Base-by-base conservation (phyloP, 2,113 vertebrate species). In the Nettapus auritus region DNA sequence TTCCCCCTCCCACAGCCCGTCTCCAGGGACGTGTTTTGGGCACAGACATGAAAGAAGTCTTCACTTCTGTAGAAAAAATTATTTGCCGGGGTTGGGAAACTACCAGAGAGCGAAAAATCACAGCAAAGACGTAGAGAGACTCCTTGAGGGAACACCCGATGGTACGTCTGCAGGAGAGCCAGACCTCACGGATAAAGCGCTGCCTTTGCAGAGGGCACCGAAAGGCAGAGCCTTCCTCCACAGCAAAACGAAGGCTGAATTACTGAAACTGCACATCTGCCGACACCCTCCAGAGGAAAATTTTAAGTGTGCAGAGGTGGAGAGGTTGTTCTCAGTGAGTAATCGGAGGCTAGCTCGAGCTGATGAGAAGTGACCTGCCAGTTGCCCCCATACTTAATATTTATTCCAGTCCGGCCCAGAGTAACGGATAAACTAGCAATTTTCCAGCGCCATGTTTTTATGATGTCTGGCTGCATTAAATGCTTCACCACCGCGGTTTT, bases 141-240 rank as follows among this genome's bases (percentile, higher is more conserved):
- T 55, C n/a, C 55, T 4, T 29, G 23, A 81, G 53, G 90, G 81
- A 92, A 78, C 2, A 12, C 64, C 77, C 2, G 68, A 29, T 81
- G 90, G 80, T 84, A 75, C 23, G 53, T 26, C 85, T 93, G 95
- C 86, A 89, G 53, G 53, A 6, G 48, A 64, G 93, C 96, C 96
- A 96, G 86, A 82, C 70, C 94, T 76, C 75, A 23, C 36, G 42
- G 67, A 82, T 22, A 42, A 42, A 87, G 77, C 7, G 5, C 13
- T 25, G 86, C 21, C 78, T 91, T 66, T 34, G 82, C 94, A 86
- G 52, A 82, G 85, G 64, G 67, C 55, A 13, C 89, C 78, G 59
- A 1, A 33, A 31, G 79, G 89, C 82, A 67, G 80, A 26, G 63
- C 62, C 69, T 60, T 62, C 85, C 76, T 84, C 57, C 50, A 21